Evolutionary conservation across 2,113 vertebrate species (phyloP).

Genomic region (Chlorodrepanis virens): DNA sequence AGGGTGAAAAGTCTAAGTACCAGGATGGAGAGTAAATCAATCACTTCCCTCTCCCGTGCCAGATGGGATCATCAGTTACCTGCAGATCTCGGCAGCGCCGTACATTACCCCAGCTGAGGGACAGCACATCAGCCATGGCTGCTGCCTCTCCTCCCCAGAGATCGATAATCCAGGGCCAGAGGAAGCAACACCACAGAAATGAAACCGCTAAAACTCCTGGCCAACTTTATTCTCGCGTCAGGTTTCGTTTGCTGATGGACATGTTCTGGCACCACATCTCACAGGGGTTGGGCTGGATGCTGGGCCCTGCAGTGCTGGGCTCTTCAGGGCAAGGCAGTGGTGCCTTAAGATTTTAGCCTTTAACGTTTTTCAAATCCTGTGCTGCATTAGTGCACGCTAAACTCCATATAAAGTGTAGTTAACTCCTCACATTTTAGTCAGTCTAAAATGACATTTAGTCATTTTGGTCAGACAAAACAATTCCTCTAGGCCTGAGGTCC

Average conservation of each 20-base stretch:
- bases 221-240: neutral
- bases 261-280: rapidly evolving
- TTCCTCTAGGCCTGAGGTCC: neutral
- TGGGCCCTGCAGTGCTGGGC: rapidly evolving
- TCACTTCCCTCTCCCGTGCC: slow-evolving; percentile 58
- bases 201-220: neutral
- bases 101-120: slow-evolving; percentile 68
- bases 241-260: neutral
- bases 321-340: neutral
- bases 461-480: neutral
- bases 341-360: neutral
- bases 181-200: neutral
- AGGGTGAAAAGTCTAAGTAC: slow-evolving; percentile 67
- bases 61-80: slow-evolving; percentile 74
- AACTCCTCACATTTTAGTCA: neutral
- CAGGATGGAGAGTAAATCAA: slow-evolving; percentile 69
- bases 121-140: slow-evolving; percentile 2
- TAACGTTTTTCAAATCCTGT: neutral
- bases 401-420: neutral
- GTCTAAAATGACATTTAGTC: neutral
- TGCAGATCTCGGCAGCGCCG: slow-evolving; percentile 40
- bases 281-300: neutral
- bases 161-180: slow-evolving; percentile 55
- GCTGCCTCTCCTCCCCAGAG: slow-evolving; percentile 36
- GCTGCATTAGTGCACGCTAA: neutral